Evolutionary conservation across 2,797 vertebrate genomes (phyloP).

Genomic region (Molossus alvarezi): DNA sequence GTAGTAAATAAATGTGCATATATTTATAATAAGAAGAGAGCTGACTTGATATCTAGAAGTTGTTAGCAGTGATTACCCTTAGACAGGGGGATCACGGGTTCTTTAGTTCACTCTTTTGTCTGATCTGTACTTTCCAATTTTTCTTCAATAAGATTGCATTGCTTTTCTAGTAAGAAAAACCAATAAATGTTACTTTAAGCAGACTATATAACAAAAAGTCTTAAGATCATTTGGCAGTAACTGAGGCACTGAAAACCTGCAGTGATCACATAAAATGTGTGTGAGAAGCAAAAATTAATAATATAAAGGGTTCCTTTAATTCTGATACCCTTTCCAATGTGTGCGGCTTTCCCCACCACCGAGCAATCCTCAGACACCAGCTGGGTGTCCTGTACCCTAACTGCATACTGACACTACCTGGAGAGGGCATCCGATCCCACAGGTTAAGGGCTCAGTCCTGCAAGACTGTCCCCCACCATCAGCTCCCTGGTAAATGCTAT

Average conservation of each 20-base stretch:
- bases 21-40: background rate
- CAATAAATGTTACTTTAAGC: background rate
- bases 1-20: background rate
- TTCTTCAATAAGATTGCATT: background rate
- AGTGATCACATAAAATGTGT: background rate
- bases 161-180: slow-evolving; percentile 33
- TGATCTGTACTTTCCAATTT: background rate
- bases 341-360: background rate
- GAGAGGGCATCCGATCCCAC: background rate
- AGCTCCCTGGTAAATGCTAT: background rate
- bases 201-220: background rate
- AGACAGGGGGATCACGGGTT: background rate
- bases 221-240: background rate
- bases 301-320: background rate
- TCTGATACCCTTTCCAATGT: background rate
- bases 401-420: background rate
- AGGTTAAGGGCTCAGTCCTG: background rate
- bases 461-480: background rate
- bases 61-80: background rate
- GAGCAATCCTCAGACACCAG: background rate
- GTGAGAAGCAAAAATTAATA: background rate
- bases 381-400: background rate
- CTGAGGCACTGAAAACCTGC: background rate
- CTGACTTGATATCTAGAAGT: background rate
- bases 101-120: slow-evolving; percentile 39